These are phyloP conservation scores for Aix galericulata DNA, from an alignment of 2,113 vertebrate species.

Conservation along the genomic window DNA sequence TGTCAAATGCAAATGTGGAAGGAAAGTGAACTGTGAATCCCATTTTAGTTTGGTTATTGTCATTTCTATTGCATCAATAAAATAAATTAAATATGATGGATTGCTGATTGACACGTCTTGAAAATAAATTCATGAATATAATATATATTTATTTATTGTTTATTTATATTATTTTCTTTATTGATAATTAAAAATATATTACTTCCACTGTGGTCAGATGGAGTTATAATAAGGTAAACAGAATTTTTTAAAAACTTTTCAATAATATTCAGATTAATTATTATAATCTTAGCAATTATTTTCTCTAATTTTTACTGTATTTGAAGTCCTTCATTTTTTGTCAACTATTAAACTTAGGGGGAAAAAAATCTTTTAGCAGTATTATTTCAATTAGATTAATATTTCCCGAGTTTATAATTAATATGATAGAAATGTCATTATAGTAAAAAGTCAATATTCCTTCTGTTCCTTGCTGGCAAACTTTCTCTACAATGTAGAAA, in stretches of 20 bases:
- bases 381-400: slow-evolving; percentile 64
- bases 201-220: not conserved
- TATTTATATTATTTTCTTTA: not conserved
- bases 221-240: not conserved
- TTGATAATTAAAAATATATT: not conserved
- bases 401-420: slow-evolving; percentile 59
- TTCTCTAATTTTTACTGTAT: not conserved
- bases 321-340: slow-evolving; percentile 10
- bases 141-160: not conserved
- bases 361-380: not conserved
- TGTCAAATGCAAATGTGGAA: not conserved
- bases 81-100: not conserved
- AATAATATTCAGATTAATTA: not conserved
- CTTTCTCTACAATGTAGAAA: slow-evolving; percentile 45
- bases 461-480: slow-evolving; percentile 70
- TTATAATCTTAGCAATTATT: not conserved
- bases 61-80: not conserved
- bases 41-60: not conserved
- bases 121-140: not conserved
- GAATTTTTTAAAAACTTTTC: not conserved
- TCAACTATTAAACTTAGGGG: not conserved
- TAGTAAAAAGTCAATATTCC: slow-evolving; percentile 63
- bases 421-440: slow-evolving; percentile 69
- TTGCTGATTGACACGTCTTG: not conserved
- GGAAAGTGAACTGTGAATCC: not conserved